Conservation (phyloP, 2,888 invertebrate genomes). For the Drosophila hamatofila region DNA sequence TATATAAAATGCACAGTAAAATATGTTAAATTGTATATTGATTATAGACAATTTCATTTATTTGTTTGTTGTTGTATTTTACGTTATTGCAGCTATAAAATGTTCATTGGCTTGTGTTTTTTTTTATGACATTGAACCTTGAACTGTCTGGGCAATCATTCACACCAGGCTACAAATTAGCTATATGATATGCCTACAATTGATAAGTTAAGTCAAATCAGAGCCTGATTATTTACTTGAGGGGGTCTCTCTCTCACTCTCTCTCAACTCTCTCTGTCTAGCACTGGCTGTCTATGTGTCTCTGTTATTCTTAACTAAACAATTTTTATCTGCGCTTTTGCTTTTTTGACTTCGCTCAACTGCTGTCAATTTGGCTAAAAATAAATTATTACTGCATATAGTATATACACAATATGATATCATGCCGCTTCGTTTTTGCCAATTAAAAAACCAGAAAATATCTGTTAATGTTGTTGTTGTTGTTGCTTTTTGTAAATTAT, state of each 20-base stretch:
- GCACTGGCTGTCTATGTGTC: neutral
- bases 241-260: conserved; percentile 9
- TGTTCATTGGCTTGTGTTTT: conserved; percentile 24
- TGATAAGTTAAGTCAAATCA: conserved; percentile 54
- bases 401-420: conserved; percentile 74
- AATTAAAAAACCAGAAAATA: conserved; percentile 75
- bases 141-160: conserved; percentile 38
- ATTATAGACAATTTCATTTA: conserved; percentile 6
- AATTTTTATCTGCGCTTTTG: conserved; percentile 68
- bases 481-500: conserved; percentile 62
- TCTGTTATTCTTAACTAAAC: conserved; percentile 46
- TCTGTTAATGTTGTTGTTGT: conserved; percentile 43
- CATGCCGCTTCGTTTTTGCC: conserved; percentile 71
- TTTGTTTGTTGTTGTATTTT: neutral
- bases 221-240: conserved; percentile 26
- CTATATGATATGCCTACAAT: conserved; percentile 8
- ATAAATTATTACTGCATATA: conserved; percentile 76
- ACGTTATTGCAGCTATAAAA: neutral
- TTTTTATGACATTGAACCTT: conserved; percentile 36
- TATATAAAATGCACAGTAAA: conserved; percentile 25
- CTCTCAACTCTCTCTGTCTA: conserved; percentile 11
- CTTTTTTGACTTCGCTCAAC: conserved; percentile 36
- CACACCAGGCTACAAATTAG: conserved; percentile 24
- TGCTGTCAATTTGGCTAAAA: conserved; percentile 77
- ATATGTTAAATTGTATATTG: conserved; percentile 51